phyloP scores from a whole-genome alignment of 2,888 invertebrate genomes.

The Ypsolopha scabrella region DNA sequence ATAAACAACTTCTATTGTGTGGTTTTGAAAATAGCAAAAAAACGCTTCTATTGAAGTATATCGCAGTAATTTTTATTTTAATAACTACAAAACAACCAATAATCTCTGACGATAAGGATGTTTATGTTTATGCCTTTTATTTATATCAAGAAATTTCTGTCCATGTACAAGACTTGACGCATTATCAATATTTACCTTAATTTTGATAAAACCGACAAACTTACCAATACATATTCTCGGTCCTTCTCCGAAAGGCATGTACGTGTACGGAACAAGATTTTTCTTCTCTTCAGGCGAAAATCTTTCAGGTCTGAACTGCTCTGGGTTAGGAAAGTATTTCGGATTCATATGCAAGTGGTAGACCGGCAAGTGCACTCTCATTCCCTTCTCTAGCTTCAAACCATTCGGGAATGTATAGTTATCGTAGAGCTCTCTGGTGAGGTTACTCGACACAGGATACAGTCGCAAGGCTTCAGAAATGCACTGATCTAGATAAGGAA shows the following conservation, averaged over 20 bases:
- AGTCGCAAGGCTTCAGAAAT: constrained; percentile 49
- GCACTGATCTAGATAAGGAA: constrained; percentile 57
- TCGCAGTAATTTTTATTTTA: too few relatives aligned
- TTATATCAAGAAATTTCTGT: neutral
- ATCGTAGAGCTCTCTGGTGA: constrained; percentile 22
- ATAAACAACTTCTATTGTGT: too few relatives aligned
- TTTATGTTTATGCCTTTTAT: neutral
- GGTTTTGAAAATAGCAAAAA: too few relatives aligned
- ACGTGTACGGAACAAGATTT: constrained; percentile 8
- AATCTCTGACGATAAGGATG: too few relatives aligned
- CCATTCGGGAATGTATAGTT: constrained; percentile 1
- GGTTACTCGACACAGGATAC: constrained; percentile 36
- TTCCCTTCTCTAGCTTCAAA: constrained; percentile 2
- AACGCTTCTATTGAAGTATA: too few relatives aligned
- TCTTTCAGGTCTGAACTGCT: constrained; percentile 5
- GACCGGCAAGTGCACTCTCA: constrained; percentile 5
- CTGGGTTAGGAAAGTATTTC: constrained; percentile 6
- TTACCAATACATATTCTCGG: constrained; percentile 12
- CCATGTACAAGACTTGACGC: too few relatives aligned
- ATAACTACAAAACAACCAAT: too few relatives aligned
- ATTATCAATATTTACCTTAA: too few relatives aligned
- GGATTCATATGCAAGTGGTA: constrained; percentile 6
- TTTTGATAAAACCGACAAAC: neutral
- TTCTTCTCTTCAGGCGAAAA: constrained; percentile 6
- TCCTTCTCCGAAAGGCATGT: constrained; percentile 13